These are phyloP conservation scores for Antennarius maculatus DNA, from an alignment of 2,797 vertebrate species.

Conservation along the genomic window DNA sequence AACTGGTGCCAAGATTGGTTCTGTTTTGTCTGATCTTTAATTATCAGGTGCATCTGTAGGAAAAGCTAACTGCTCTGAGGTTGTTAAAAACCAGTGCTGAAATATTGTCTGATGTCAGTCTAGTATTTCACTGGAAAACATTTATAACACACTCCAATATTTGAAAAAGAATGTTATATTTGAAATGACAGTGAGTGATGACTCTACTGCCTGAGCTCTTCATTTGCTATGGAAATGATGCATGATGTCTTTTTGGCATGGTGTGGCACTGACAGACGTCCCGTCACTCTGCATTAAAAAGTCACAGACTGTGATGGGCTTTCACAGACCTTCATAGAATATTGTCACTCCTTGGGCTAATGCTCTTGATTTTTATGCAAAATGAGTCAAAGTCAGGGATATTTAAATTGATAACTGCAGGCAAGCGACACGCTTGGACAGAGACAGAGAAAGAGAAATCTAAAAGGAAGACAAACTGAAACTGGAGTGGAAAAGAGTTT, in stretches of 20 bases:
- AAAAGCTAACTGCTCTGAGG: constrained; percentile 27
- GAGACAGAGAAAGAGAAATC: background rate
- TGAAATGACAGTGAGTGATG: constrained; percentile 36
- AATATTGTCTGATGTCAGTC: constrained; percentile 8
- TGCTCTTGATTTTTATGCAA: constrained; percentile 49
- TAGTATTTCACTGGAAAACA: background rate
- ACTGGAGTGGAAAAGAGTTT: constrained; percentile 10
- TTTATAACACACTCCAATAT: background rate
- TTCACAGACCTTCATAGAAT: constrained; percentile 30
- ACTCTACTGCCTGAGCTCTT: constrained; percentile 33
- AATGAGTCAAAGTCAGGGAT: constrained; percentile 31
- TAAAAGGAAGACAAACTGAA: background rate
- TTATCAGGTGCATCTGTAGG: constrained; percentile 45
- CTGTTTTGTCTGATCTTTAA: constrained; percentile 49
- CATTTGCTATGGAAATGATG: constrained; percentile 57
- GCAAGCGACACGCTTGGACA: constrained; percentile 2
- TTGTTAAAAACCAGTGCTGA: constrained; percentile 11
- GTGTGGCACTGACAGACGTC: constrained; percentile 21
- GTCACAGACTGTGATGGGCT: constrained; percentile 20
- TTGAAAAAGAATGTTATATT: background rate
- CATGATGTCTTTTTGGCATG: constrained; percentile 36
- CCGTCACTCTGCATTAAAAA: constrained; percentile 45
- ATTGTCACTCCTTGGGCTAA: constrained; percentile 19
- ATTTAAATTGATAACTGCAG: constrained; percentile 23
- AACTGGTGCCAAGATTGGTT: constrained; percentile 27